phyloP scores from a whole-genome alignment of 2,113 vertebrate species.

The Plecturocebus donacophilus region DNA sequence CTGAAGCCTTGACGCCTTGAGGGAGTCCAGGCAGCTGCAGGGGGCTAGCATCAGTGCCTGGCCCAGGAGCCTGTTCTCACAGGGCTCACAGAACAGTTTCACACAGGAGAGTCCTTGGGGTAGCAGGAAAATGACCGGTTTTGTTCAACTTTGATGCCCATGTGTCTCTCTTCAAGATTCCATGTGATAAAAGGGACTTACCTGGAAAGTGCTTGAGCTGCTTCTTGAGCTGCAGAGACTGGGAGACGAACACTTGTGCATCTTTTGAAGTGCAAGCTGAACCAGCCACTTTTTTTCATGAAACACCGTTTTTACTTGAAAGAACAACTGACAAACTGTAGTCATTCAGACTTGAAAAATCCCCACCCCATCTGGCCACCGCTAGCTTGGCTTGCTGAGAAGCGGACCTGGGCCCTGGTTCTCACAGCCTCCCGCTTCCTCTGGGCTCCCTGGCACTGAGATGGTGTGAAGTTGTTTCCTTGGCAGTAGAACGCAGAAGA shows the following conservation, averaged over 20 bases:
- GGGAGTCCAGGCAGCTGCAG: neutral
- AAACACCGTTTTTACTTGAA: neutral
- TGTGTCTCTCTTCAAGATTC: fast-evolving
- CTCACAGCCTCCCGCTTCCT: neutral
- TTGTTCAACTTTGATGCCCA: fast-evolving
- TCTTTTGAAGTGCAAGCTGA: neutral
- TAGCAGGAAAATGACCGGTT: fast-evolving
- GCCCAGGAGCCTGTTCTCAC: fast-evolving
- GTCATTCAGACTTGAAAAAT: fast-evolving
- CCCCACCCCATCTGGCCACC: neutral
- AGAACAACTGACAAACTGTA: fast-evolving
- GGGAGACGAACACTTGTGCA: fast-evolving
- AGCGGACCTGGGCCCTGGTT: fast-evolving
- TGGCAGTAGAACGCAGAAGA: neutral
- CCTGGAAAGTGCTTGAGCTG: fast-evolving
- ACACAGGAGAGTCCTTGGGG: fast-evolving
- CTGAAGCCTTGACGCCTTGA: fast-evolving
- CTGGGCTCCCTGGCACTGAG: neutral
- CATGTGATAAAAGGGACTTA: fast-evolving
- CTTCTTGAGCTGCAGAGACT: fast-evolving
- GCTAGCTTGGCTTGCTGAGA: fast-evolving
- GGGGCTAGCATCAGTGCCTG: neutral
- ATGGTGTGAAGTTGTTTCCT: neutral
- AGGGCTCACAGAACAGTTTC: neutral
- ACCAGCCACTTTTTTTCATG: fast-evolving